Base-by-base conservation (phyloP, 2,888 invertebrate genomes). In the Macropis europaea region DNA sequence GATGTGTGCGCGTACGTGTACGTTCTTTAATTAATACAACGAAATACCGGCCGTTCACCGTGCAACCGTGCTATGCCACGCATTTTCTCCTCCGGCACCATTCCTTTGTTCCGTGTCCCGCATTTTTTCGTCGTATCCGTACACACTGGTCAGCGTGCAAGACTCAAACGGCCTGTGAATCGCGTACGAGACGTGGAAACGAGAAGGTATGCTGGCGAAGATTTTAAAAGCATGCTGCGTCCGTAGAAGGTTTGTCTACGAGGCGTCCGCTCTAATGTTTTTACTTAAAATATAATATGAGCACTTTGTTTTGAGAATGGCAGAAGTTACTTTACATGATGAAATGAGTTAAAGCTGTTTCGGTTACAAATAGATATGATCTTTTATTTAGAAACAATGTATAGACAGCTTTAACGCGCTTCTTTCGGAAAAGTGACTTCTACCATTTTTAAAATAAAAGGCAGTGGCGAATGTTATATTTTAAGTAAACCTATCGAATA, bases 1-100 rank as follows among this genome's bases (percentile, higher is more conserved):
- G 42, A 68, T 63, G 56, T 36, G 53, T 52, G 15, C 26, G 24
- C 59, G 45, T 19, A 30, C 36, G 45, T 6, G 32, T 40, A 13
- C 15, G 30, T 26, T 56, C 59, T 60, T 57, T 72, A 74, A 72
- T 72, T 72, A 72, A 62, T 62, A 56, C 26, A 59, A 62, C 67
- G 48, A 38, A 54, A 47, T 52, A 30, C 48, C 11, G 24, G 26
- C 15, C 36, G 22, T 32, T 32, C 13, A 36, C 50, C 34, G 36
- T 45, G 30, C 42, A 1, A 26, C n/a, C 36, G 13, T 40, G 24
- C 60, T 17, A 56, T 64, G 19, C 11, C 13, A 32, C 11, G 30
- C 38, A 38, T 47, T 32, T 52, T 36, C 11, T 30, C 24, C 24
- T 48, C 4, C 4, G 19, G 11, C 36, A n/a, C 7, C 17, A 17